These are phyloP conservation scores for Amazona guildingii DNA, from an alignment of 2,113 vertebrate species.

Conservation along the genomic window DNA sequence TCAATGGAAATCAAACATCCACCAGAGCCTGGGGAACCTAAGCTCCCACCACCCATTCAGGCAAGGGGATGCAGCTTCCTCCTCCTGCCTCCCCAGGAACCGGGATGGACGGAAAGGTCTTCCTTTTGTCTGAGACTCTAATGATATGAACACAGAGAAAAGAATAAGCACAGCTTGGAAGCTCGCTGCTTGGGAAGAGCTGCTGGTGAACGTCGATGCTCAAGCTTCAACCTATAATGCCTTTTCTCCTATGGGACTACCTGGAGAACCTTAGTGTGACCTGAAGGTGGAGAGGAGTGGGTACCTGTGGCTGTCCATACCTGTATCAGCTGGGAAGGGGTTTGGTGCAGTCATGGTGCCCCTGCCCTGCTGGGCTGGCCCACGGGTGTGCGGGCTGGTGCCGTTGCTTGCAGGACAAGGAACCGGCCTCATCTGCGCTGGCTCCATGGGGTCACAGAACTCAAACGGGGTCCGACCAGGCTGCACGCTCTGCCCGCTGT, in stretches of 20 bases:
- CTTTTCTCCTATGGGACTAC: background rate
- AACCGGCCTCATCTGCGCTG: constrained; percentile 72
- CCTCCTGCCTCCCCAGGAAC: background rate
- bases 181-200: background rate
- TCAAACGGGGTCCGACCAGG: constrained; percentile 76
- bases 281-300: background rate
- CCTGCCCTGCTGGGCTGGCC: constrained; percentile 69
- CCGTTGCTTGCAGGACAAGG: constrained; percentile 77
- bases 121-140: background rate
- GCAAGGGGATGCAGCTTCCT: background rate
- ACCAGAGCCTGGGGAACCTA: background rate
- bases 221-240: background rate
- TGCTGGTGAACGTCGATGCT: background rate
- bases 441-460: constrained; percentile 80
- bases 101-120: background rate
- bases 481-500: constrained; percentile 75
- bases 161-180: background rate
- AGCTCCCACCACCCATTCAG: background rate
- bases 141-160: rapidly evolving
- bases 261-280: background rate
- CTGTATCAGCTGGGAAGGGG: constrained; percentile 76
- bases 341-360: constrained; percentile 31
- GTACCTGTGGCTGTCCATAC: constrained; percentile 1
- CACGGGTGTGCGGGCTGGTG: constrained; percentile 69
- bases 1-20: background rate